Evolutionary conservation across 1,140 invertebrate species (phyloP).

Genomic region (Listronotus bonariensis): DNA sequence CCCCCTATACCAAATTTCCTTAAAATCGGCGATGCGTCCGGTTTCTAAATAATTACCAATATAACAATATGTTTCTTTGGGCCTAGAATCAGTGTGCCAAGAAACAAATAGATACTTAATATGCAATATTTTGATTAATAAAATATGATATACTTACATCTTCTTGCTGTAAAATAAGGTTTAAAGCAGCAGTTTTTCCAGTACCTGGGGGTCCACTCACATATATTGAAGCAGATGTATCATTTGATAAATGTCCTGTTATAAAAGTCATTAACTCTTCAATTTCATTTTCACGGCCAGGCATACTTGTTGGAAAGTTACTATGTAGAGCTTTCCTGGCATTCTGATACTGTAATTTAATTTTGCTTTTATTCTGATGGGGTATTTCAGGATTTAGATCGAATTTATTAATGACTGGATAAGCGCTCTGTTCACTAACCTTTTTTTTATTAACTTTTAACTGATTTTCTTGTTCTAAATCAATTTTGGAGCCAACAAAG

Average conservation of each 20-base stretch:
- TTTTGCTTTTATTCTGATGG: constrained; percentile 1
- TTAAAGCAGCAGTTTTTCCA: constrained; percentile 90
- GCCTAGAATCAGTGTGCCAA: too few relatives aligned
- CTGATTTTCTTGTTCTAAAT: too few relatives aligned
- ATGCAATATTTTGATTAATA: too few relatives aligned
- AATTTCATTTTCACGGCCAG: constrained; percentile 80
- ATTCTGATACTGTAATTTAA: constrained; percentile 57
- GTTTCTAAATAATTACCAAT: too few relatives aligned
- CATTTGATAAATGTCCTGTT: constrained; percentile 64
- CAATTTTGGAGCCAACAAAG: neutral
- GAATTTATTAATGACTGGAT: too few relatives aligned
- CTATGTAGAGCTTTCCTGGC: constrained; percentile 73
- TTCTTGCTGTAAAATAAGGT: constrained; percentile 67
- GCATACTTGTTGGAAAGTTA: constrained; percentile 67
- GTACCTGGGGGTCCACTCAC: constrained; percentile 95
- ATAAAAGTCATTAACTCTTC: constrained; percentile 73
- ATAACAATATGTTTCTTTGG: too few relatives aligned
- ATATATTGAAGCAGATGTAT: constrained; percentile 82
- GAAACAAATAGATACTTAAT: too few relatives aligned
- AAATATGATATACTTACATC: constrained; percentile 35
- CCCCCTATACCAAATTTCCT: too few relatives aligned
- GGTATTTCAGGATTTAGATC: neutral
- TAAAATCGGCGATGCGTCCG: too few relatives aligned
- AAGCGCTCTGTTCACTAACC: too few relatives aligned
- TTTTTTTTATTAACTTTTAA: too few relatives aligned